These are phyloP conservation scores for Vanacampus margaritifer DNA, from an alignment of 2,113 vertebrate genomes.

Conservation along the genomic window DNA sequence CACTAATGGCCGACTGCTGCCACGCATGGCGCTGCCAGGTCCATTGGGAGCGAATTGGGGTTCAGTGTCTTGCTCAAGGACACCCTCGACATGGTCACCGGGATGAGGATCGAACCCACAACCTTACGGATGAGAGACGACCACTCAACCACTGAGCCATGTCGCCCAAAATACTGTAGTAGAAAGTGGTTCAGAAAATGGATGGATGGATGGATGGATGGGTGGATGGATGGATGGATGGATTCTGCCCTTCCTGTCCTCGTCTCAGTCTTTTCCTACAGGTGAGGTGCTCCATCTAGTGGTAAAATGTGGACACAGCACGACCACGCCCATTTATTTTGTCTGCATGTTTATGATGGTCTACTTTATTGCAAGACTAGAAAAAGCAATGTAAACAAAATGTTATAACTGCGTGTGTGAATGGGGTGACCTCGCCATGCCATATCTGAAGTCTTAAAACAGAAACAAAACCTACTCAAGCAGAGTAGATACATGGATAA, in stretches of 20 bases:
- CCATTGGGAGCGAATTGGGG: too few relatives aligned
- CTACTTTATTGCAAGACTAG: not conserved
- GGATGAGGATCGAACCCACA: too few relatives aligned
- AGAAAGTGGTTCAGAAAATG: too few relatives aligned
- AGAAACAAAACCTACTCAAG: not conserved
- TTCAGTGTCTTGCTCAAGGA: too few relatives aligned
- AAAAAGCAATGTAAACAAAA: not conserved
- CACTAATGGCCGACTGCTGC: too few relatives aligned
- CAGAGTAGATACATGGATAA: not conserved
- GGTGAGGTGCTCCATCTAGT: conserved; percentile 47
- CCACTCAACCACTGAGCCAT: too few relatives aligned
- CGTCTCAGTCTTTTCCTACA: not conserved
- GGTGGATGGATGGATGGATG: not conserved
- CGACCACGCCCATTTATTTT: conserved; percentile 38
- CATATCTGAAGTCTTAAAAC: not conserved
- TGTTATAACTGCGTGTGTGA: not conserved
- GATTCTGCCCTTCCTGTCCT: not conserved
- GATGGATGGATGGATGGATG: too few relatives aligned
- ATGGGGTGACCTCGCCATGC: not conserved
- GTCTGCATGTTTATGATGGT: not conserved
- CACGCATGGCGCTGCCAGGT: too few relatives aligned
- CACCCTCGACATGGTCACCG: too few relatives aligned
- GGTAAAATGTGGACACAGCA: conserved; percentile 30
- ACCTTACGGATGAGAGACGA: too few relatives aligned
- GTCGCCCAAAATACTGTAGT: too few relatives aligned